phyloP scores from a whole-genome alignment of 2,888 invertebrate species.

The Glaucopsyche alexis region DNA sequence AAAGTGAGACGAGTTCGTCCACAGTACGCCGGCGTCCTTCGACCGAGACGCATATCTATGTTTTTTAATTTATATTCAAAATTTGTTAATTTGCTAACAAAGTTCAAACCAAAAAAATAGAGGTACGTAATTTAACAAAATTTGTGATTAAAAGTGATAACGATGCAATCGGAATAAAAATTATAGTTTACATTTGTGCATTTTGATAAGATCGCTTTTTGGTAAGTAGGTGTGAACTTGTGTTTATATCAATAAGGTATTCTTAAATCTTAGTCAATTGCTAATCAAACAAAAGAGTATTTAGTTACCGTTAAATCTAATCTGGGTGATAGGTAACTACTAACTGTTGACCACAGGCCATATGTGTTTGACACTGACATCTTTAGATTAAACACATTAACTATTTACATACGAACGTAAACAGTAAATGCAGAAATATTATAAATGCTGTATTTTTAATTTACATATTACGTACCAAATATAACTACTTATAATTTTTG shows the following conservation, averaged over 20 bases:
- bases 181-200: background rate
- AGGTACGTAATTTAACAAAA: background rate
- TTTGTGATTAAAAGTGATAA: slow-evolving; percentile 11
- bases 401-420: background rate
- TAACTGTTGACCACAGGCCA: background rate
- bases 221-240: background rate
- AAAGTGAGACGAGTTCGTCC: slow-evolving; percentile 51
- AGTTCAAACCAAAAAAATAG: slow-evolving; percentile 5
- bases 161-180: background rate
- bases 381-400: background rate
- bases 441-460: background rate
- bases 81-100: background rate
- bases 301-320: background rate
- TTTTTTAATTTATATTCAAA: slow-evolving; percentile 31
- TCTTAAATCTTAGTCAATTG: no score
- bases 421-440: background rate
- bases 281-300: background rate
- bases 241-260: background rate
- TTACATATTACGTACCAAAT: background rate
- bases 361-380: slow-evolving; percentile 4
- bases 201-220: background rate
- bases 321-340: background rate
- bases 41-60: slow-evolving; percentile 48
- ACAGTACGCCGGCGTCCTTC: slow-evolving; percentile 57
- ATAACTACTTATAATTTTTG: no score